These are phyloP conservation scores for Himantopus leucocephalus DNA, from an alignment of 2,113 vertebrate genomes.

Conservation along the genomic window DNA sequence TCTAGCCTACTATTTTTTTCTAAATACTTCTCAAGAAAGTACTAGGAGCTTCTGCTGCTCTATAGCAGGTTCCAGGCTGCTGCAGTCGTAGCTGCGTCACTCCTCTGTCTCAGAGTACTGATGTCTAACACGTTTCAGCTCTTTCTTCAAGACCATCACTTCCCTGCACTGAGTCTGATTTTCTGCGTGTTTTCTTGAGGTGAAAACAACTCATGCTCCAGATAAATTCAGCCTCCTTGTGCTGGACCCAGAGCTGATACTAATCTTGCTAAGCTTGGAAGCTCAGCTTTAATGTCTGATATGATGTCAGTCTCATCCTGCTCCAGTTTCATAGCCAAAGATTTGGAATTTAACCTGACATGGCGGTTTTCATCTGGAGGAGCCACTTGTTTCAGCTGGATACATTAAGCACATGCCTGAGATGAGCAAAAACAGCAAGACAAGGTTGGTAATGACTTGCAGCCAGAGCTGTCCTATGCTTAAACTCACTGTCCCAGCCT, in stretches of 20 bases:
- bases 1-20: neutral
- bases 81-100: accelerated
- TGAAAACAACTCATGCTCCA: neutral
- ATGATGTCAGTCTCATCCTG: neutral
- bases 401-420: neutral
- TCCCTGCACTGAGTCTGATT: neutral
- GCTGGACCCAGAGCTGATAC: neutral
- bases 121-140: neutral
- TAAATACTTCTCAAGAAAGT: neutral
- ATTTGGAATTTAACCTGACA: neutral
- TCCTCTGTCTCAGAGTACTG: neutral
- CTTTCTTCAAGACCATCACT: neutral
- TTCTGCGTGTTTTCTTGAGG: neutral
- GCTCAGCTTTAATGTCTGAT: neutral
- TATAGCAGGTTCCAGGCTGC: neutral
- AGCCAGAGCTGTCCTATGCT: neutral
- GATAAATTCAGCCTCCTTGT: neutral
- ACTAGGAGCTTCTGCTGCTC: neutral
- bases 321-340: neutral
- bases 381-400: neutral
- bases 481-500: neutral
- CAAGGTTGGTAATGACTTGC: neutral
- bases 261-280: neutral
- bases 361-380: neutral
- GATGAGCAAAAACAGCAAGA: neutral